These are phyloP conservation scores for Camponotus vicinus DNA, from an alignment of 1,140 invertebrate species.

Conservation along the genomic window DNA sequence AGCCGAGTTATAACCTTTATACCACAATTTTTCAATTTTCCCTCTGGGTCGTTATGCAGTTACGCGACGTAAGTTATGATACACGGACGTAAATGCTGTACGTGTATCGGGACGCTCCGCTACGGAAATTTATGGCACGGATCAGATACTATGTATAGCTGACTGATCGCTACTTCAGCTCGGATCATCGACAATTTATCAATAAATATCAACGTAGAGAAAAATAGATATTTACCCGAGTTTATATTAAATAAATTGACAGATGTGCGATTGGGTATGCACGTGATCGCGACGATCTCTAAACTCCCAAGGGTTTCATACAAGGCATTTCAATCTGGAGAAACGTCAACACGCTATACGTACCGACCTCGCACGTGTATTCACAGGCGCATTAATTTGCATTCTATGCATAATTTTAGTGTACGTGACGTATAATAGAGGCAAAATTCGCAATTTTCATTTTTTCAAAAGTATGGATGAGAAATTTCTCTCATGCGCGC, in stretches of 20 bases:
- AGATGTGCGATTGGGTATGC: background rate
- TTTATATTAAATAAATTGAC: slow-evolving; percentile 40
- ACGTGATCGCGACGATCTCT: background rate
- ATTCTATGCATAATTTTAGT: slow-evolving; percentile 8
- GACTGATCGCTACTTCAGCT: background rate
- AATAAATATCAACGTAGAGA: background rate
- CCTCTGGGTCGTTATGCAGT: slow-evolving; percentile 34
- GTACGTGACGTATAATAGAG: background rate
- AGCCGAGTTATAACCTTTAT: background rate
- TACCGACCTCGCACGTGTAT: background rate
- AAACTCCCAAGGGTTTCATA: too few species aligned
- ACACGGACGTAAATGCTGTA: background rate
- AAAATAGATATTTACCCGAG: background rate
- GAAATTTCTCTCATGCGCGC: background rate
- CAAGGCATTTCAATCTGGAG: background rate
- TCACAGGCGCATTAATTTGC: background rate
- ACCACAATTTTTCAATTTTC: slow-evolving; percentile 45
- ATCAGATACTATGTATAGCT: background rate
- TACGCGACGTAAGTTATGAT: slow-evolving; percentile 44
- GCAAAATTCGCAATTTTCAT: background rate
- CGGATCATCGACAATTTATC: slow-evolving; percentile 37
- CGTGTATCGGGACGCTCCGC: background rate
- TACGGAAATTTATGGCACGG: slow-evolving; percentile 24
- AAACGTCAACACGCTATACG: background rate
- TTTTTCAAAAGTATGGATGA: background rate